Evolutionary conservation across 1,140 invertebrate genomes (phyloP).

Genomic region (Heliconius melpomene): DNA sequence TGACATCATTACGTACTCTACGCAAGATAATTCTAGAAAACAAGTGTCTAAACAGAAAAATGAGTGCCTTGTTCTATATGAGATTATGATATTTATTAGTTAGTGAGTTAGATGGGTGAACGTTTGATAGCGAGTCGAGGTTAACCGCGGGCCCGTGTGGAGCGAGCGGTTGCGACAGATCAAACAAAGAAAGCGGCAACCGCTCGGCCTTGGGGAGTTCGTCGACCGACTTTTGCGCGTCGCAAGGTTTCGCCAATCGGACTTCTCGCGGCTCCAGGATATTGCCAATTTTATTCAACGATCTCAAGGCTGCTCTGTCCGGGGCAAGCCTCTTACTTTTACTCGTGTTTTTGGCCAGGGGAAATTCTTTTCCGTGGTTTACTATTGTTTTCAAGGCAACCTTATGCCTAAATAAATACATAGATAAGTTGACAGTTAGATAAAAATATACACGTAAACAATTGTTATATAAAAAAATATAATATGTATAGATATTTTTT

Average conservation of each 20-base stretch:
- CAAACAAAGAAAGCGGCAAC: slow-evolving; percentile 77
- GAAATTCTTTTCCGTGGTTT: neutral
- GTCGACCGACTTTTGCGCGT: slow-evolving; percentile 78
- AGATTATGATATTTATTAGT: slow-evolving; percentile 52
- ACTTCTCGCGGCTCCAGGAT: slow-evolving; percentile 78
- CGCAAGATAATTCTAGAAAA: slow-evolving; percentile 22
- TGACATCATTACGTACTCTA: neutral
- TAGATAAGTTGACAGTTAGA: no score
- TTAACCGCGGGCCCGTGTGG: slow-evolving; percentile 54
- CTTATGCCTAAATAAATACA: no score
- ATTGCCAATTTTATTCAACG: slow-evolving; percentile 76
- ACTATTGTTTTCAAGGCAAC: neutral
- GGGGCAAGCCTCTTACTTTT: slow-evolving; percentile 73
- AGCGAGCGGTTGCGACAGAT: slow-evolving; percentile 64
- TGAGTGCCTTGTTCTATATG: slow-evolving; percentile 20
- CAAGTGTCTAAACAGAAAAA: slow-evolving; percentile 21
- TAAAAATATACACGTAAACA: no score
- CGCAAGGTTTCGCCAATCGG: slow-evolving; percentile 80
- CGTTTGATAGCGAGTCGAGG: slow-evolving; percentile 71
- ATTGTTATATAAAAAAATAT: no score
- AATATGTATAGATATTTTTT: no score
- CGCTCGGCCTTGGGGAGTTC: slow-evolving; percentile 74
- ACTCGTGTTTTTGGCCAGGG: slow-evolving; percentile 4
- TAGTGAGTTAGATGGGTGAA: slow-evolving; percentile 67
- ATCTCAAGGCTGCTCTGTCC: slow-evolving; percentile 71